Evolutionary conservation across 2,797 vertebrate genomes (phyloP), one percentile per base, ranked within the genome.

Genomic region (Micropoecilia bifurca): DNA sequence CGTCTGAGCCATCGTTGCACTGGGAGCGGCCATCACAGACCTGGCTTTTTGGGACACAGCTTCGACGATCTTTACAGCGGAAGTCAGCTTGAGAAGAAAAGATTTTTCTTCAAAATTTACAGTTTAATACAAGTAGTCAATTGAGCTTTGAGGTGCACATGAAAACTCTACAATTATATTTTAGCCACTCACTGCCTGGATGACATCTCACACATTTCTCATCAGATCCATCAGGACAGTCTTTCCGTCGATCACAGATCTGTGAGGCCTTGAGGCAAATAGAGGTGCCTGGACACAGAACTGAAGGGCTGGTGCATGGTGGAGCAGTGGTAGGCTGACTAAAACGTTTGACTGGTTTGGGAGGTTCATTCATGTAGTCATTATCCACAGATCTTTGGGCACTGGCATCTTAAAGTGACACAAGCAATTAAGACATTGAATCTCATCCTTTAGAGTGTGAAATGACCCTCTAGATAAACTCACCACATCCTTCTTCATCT

Each of bases 171-270:
- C 0, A 69, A 41, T 25, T 41, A 5, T 14, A 2, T 48, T 33
- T 18, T 82, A 59, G 18, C 13, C 1, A 53, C 85, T 82, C 89
- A 97, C 97, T 95, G 89, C 83, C 80, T 9, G 85, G 91, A n/a
- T n/a, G n/a, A 47, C 97, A 98, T 79, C 78, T 85, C 4, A 92
- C 20, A 16, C 96, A 97, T 0, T 95, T 91, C 81, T 98, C 97
- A 80, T 98, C 97, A 0, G 96, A 98, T 28, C 96, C 96, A 53
- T 98, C 97, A 0, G 3, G 45, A 43, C 97, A 97, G 92, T 97
- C 97, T 1, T 28, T 83, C 63, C 96, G 94, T 96, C 91, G 88
- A 18, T 93, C 96, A 76, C 97, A 98, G 33, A 97, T 1, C 3
- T 95, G 95, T 16, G 93, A 83, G 7, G 79, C 85, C 4, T 89